Evolutionary conservation across 2,797 vertebrate species (phyloP).

Genomic region (Numenius phaeopus): DNA sequence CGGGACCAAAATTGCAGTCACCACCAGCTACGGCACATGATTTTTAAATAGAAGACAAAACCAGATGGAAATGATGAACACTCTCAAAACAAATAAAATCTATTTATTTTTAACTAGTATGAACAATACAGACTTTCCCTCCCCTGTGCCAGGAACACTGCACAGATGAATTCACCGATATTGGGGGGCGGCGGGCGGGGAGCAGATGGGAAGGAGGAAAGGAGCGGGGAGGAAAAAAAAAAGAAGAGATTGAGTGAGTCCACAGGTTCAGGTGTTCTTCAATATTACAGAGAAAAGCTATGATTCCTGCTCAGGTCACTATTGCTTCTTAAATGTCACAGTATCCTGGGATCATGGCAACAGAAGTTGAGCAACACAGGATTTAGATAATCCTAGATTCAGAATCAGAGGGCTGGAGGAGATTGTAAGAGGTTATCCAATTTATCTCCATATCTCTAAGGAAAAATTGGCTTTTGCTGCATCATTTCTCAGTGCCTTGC

Average conservation of each 20-base stretch:
- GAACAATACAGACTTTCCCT: neutral
- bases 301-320: neutral
- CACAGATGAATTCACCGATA: neutral
- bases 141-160: neutral
- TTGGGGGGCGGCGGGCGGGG: too few species aligned
- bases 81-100: neutral
- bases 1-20: neutral
- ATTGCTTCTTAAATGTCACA: neutral
- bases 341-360: neutral
- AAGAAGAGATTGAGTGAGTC: neutral
- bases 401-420: neutral
- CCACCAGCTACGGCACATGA: neutral
- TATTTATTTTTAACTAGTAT: neutral
- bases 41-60: slow-evolving; percentile 10
- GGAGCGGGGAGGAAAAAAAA: neutral
- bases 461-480: neutral
- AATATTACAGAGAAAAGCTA: neutral
- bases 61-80: neutral
- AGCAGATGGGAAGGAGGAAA: too few species aligned
- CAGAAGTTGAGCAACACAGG: neutral
- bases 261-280: neutral
- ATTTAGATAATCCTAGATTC: slow-evolving; percentile 26
- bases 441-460: neutral
- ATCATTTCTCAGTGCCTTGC: neutral
- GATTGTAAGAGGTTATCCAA: neutral